Evolutionary conservation across 2,797 vertebrate genomes (phyloP).

Genomic region (Rhabdomys pumilio): DNA sequence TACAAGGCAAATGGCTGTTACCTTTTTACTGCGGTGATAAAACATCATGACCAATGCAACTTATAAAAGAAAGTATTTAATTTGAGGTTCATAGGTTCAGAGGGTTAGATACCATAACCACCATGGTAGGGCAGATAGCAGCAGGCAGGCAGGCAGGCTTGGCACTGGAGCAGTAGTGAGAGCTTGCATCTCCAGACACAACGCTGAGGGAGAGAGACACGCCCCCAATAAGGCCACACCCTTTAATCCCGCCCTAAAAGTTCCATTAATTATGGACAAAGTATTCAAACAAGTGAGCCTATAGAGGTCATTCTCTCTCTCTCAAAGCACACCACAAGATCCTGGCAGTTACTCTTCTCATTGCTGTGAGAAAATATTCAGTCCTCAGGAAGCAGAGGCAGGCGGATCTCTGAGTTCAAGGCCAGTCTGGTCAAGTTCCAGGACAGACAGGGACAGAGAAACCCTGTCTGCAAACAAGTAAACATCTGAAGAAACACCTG

Average conservation of each 20-base stretch:
- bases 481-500: neutral
- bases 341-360: neutral
- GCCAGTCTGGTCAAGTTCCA: too few species aligned
- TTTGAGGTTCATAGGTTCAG: neutral
- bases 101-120: neutral
- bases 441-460: too few species aligned
- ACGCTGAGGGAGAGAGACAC: neutral
- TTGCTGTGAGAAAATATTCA: neutral
- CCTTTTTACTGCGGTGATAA: neutral
- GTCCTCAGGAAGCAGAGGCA: too few species aligned
- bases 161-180: neutral
- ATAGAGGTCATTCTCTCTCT: neutral
- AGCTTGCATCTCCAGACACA: neutral
- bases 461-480: too few species aligned
- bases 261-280: neutral
- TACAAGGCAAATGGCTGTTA: neutral
- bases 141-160: neutral
- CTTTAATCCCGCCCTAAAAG: neutral
- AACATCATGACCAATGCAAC: neutral
- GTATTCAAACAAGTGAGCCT: neutral
- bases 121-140: neutral
- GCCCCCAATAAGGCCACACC: neutral
- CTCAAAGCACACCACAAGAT: neutral
- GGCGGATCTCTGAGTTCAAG: too few species aligned
- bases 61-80: neutral